Percentiles rank a stretch among this genome's conserved stretches.
Conservation (phyloP, 2,888 invertebrate genomes). For the Parelbella ahira region DNA sequence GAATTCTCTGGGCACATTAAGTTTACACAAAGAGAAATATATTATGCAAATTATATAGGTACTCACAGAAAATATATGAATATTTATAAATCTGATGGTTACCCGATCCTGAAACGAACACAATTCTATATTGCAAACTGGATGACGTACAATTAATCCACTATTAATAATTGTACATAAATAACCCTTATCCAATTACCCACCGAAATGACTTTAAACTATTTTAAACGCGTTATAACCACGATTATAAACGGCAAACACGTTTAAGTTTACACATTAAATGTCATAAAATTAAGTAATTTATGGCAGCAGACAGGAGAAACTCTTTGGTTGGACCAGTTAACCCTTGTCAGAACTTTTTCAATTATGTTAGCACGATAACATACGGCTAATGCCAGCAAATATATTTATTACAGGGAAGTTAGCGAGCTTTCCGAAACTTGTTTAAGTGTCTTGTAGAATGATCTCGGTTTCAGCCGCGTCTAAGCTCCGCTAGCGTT, state of each 20-base stretch:
- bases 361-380: constrained; percentile 67
- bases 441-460: constrained; percentile 31
- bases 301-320: constrained; percentile 33
- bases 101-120: too few species aligned
- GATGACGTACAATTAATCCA: too few species aligned
- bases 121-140: too few species aligned
- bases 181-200: too few species aligned
- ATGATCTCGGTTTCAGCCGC: constrained; percentile 21
- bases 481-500: too few species aligned
- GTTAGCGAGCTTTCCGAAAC: constrained; percentile 34
- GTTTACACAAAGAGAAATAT: too few species aligned
- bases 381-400: constrained; percentile 47
- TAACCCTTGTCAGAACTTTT: constrained; percentile 72
- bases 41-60: too few species aligned
- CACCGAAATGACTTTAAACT: too few species aligned
- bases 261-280: constrained; percentile 29
- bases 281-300: constrained; percentile 34
- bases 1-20: too few species aligned
- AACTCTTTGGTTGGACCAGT: constrained; percentile 39
- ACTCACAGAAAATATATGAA: too few species aligned
- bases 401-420: constrained; percentile 61
- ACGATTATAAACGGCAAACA: constrained; percentile 28
- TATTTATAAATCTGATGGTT: too few species aligned
- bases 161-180: too few species aligned
- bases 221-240: not conserved